These are phyloP conservation scores for Mnemiopsis leidyi DNA, from an alignment of 37 sponge, comb jelly and placozoan genomes.

Conservation along the genomic window DNA sequence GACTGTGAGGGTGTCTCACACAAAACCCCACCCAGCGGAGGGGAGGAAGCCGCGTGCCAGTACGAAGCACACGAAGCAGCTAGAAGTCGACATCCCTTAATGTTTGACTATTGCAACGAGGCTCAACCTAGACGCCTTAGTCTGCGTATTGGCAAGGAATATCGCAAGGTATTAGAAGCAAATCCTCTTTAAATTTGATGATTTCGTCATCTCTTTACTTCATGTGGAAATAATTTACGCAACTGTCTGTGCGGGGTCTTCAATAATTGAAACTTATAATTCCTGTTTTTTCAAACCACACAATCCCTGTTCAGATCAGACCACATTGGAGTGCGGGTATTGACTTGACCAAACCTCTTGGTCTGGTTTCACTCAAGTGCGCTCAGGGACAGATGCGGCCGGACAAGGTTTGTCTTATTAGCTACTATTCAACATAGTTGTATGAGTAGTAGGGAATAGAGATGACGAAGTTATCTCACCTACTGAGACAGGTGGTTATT, in stretches of 20 bases:
- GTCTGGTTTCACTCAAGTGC: not conserved
- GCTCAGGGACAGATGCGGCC: not conserved
- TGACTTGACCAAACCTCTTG: not conserved
- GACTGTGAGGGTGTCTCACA: no score
- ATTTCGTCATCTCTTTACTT: not conserved
- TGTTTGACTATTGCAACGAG: slow-evolving; percentile 13
- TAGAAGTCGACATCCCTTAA: not conserved
- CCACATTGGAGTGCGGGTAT: not conserved
- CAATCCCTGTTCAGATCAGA: not conserved
- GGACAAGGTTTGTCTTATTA: not conserved
- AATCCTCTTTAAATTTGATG: not conserved
- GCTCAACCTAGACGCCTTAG: not conserved
- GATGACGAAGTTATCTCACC: not conserved
- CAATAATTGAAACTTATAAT: not conserved
- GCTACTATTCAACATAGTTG: not conserved
- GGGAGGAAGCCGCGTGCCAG: not conserved
- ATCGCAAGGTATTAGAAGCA: not conserved
- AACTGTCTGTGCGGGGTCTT: not conserved
- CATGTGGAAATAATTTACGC: no score
- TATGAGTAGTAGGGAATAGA: not conserved
- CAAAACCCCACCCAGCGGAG: not conserved
- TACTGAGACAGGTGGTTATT: not conserved
- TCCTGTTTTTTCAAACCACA: not conserved
- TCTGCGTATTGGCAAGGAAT: slow-evolving; percentile 9
- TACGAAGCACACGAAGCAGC: not conserved